Evolutionary conservation across 2,888 invertebrate genomes (phyloP), one percentile per base, ranked within the genome.

Genomic region (Dasysyrphus tricinctus): DNA sequence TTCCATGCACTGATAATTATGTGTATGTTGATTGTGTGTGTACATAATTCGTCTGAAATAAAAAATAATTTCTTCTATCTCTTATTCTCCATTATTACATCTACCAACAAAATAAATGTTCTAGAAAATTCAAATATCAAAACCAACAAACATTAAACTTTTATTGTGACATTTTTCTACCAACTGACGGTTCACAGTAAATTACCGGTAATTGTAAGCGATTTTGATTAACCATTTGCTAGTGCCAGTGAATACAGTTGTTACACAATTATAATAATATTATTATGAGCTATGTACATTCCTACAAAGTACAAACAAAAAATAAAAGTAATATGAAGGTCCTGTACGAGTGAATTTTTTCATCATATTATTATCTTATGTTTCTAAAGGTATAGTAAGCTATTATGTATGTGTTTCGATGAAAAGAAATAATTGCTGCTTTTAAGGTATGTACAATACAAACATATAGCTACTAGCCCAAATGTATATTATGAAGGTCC

Each of bases 151-250:
- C 51, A 51, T 51, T 51, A 51, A 51, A 32, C 1, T 54, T 54
- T 54, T 32, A 54, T n/a, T 54, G 8, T 54, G 54, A 54, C 54
- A 54, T 54, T 54, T 54, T 3, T 6, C 14, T 12, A 24, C 11
- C 0, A 49, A 47, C 73, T 77, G 77, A 59, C 77, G 69, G 49
- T 77, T 77, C 77, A 32, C 77, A 77, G 29, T 56, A 57, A 76
- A 77, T 69, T 77, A 77, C 77, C 49, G 12, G 49, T 77, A 77
- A 77, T 77, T 69, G 69, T 59, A 42, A 59, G 57, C 69, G 69
- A 59, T 69, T 77, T 67, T 59, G 77, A 77, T 77, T 59, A 75
- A 24, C 34, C 56, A 51, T 65, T 65, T 34, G 19, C 16, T 8
- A 54, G 1, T 8, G 7, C 51, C 29, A 6, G 12, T 16, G 9